phyloP scores from a whole-genome alignment of 2,797 vertebrate genomes.

The Tokudaia muenninki region DNA sequence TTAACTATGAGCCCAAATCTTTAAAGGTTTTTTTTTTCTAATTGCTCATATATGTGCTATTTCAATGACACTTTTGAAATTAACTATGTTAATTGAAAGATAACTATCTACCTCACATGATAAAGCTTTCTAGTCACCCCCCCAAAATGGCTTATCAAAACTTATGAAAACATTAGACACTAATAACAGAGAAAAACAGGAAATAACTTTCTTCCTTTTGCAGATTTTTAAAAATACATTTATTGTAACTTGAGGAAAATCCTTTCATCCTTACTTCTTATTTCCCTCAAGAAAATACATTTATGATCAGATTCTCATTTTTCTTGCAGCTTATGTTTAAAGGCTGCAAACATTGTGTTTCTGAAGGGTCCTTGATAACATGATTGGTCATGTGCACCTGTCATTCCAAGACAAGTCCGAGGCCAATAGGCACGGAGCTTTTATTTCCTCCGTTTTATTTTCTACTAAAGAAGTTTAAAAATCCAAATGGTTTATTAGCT shows the following conservation, averaged over 20 bases:
- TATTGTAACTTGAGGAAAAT: background rate
- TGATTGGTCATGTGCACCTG: background rate
- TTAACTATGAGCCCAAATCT: background rate
- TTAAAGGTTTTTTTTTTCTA: background rate
- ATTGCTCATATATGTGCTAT: background rate
- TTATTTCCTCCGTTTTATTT: conserved; percentile 61
- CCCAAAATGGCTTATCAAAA: background rate
- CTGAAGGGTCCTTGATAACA: background rate
- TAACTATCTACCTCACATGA: background rate
- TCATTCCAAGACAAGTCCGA: background rate
- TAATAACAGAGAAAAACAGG: background rate
- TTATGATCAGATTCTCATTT: background rate
- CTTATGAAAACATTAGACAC: conserved; percentile 40
- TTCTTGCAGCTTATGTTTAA: background rate
- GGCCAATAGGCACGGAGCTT: background rate
- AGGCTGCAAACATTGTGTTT: background rate
- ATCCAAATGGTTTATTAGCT: conserved; percentile 46
- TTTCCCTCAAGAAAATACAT: background rate
- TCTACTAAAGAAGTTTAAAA: conserved; percentile 40
- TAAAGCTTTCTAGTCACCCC: background rate
- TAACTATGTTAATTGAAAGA: background rate
- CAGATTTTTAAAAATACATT: background rate
- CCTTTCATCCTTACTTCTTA: background rate
- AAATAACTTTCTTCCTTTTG: conserved; percentile 24
- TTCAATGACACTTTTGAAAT: background rate